These are phyloP conservation scores for Platypus cylindrus DNA, from an alignment of 2,888 invertebrate species.

Conservation along the genomic window DNA sequence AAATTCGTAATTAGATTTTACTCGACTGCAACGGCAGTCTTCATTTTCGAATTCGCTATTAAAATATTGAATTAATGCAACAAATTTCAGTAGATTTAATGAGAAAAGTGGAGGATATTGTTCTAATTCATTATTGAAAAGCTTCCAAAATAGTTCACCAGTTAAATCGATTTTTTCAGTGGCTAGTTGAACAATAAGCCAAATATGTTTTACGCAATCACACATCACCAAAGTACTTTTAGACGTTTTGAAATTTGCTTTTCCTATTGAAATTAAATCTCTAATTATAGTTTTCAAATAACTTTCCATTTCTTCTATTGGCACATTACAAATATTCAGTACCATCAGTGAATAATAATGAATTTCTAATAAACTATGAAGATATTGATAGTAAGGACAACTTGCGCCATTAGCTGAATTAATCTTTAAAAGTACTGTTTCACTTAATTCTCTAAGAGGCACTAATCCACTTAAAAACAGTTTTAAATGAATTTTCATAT, in stretches of 20 bases:
- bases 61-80: slow-evolving; percentile 21
- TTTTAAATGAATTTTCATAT: slow-evolving; percentile 14
- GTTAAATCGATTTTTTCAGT: slow-evolving; percentile 17
- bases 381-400: slow-evolving; percentile 22
- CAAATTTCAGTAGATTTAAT: slow-evolving; percentile 24
- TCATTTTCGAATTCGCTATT: slow-evolving; percentile 15
- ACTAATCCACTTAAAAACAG: slow-evolving; percentile 13
- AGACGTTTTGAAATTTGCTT: slow-evolving; percentile 16
- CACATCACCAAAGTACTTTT: slow-evolving; percentile 17
- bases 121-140: slow-evolving; percentile 24
- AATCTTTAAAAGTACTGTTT: slow-evolving; percentile 19
- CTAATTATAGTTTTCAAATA: slow-evolving; percentile 18
- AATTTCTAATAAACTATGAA: slow-evolving; percentile 23
- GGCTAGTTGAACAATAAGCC: slow-evolving; percentile 25
- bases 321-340: slow-evolving; percentile 15
- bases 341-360: slow-evolving; percentile 19
- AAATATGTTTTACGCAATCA: slow-evolving; percentile 25
- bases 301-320: slow-evolving; percentile 13
- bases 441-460: slow-evolving; percentile 16
- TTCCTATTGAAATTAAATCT: slow-evolving; percentile 23
- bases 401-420: slow-evolving; percentile 12
- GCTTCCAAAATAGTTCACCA: slow-evolving; percentile 25
- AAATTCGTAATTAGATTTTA: slow-evolving; percentile 24
- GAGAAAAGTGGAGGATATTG: slow-evolving; percentile 23
- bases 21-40: slow-evolving; percentile 14